Percentiles rank a stretch among this genome's conserved stretches.
Evolutionary conservation across 2,888 invertebrate genomes (phyloP).

Genomic region (Mimas tiliae): DNA sequence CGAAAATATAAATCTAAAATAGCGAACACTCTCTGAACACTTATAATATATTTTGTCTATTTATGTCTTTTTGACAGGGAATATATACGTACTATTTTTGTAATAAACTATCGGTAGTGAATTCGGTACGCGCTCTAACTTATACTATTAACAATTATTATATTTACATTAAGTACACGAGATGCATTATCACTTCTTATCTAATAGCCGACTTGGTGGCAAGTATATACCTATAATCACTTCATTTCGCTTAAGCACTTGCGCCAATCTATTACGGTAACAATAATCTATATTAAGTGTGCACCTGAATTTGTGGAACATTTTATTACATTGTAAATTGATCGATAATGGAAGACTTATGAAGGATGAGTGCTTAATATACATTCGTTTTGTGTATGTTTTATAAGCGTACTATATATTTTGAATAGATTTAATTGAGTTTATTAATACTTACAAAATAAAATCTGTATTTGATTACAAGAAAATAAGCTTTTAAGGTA

Average conservation of each 20-base stretch:
- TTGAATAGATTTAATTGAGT: background rate
- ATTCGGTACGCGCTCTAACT: conserved; percentile 73
- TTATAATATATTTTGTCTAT: conserved; percentile 61
- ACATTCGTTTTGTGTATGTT: background rate
- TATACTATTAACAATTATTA: conserved; percentile 52
- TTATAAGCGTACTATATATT: background rate
- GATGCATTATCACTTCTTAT: conserved; percentile 71
- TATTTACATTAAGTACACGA: conserved; percentile 78
- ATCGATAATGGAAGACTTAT: conserved; percentile 11
- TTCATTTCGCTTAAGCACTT: conserved; percentile 27
- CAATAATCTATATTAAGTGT: conserved; percentile 26
- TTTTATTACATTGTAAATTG: conserved; percentile 16
- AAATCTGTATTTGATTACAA: background rate
- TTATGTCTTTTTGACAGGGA: conserved; percentile 63
- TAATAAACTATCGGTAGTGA: conserved; percentile 75
- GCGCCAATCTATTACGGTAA: conserved; percentile 27
- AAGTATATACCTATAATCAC: conserved; percentile 37
- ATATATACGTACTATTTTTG: conserved; percentile 55
- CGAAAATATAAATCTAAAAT: conserved; percentile 64
- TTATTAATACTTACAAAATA: background rate
- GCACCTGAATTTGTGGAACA: conserved; percentile 7
- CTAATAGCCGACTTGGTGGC: conserved; percentile 68
- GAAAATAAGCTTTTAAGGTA: background rate
- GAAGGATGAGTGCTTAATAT: background rate
- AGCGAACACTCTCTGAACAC: conserved; percentile 80